These are phyloP conservation scores for Pelosia muscerda DNA, from an alignment of 2,888 invertebrate species.

Conservation along the genomic window DNA sequence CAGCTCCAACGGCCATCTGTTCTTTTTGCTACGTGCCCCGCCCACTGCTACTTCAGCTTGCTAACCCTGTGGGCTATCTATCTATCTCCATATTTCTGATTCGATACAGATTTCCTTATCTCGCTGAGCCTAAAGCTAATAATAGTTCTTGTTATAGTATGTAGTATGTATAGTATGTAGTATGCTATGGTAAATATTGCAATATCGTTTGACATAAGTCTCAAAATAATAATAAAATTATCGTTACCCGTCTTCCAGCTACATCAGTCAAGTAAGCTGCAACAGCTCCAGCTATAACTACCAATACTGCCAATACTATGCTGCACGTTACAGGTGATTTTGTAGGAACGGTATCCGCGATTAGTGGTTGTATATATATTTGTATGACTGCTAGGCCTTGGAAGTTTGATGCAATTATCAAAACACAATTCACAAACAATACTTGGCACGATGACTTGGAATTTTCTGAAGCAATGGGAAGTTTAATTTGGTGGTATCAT, in stretches of 20 bases:
- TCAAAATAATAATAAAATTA: neutral
- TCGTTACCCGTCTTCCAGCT: conserved; percentile 55
- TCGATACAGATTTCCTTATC: too few relatives aligned
- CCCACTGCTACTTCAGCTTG: too few relatives aligned
- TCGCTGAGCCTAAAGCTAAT: too few relatives aligned
- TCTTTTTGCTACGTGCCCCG: too few relatives aligned
- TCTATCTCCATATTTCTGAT: too few relatives aligned
- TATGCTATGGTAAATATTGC: too few relatives aligned
- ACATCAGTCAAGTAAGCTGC: conserved; percentile 52
- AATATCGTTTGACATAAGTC: neutral
- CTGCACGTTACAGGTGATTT: conserved; percentile 51
- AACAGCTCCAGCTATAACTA: conserved; percentile 43
- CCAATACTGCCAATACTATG: conserved; percentile 50
- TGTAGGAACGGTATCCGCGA: conserved; percentile 47
- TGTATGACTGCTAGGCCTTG: conserved; percentile 56
- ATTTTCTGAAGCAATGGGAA: conserved; percentile 10
- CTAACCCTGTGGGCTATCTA: too few relatives aligned
- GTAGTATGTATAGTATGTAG: too few relatives aligned
- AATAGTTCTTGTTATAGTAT: too few relatives aligned
- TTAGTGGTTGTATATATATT: conserved; percentile 55
- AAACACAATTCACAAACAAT: conserved; percentile 41
- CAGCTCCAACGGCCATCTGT: too few relatives aligned
- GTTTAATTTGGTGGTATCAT: neutral
- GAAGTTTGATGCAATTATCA: conserved; percentile 53
- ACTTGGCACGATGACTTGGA: conserved; percentile 36